Percentiles rank a stretch among this genome's conserved stretches.
Evolutionary conservation across 2,888 invertebrate species (phyloP).

Genomic region (Noctua comes): DNA sequence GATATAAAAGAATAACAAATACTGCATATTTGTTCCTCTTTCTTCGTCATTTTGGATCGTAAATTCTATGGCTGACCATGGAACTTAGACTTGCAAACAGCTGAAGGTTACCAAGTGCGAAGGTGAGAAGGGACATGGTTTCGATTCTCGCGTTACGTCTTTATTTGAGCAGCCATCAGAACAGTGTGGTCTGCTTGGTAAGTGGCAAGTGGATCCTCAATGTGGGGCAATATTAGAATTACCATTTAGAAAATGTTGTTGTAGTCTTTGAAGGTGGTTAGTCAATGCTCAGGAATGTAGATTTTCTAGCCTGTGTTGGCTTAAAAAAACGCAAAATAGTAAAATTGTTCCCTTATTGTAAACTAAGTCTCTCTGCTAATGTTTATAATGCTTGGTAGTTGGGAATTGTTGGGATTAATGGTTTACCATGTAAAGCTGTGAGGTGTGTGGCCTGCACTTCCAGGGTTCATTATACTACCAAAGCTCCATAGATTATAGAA

Average conservation of each 20-base stretch:
- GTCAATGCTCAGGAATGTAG: neutral
- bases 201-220: neutral
- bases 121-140: slow-evolving; percentile 12
- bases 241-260: neutral
- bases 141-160: neutral
- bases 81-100: slow-evolving; percentile 10
- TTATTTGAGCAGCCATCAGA: neutral
- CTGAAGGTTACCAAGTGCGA: slow-evolving; percentile 9
- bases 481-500: neutral
- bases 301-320: neutral
- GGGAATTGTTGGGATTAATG: neutral
- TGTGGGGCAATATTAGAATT: neutral
- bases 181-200: neutral
- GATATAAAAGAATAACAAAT: slow-evolving; percentile 44
- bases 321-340: neutral
- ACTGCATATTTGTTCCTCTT: slow-evolving; percentile 38
- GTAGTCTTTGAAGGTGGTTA: neutral
- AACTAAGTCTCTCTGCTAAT: neutral
- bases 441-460: neutral
- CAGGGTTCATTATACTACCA: neutral
- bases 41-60: slow-evolving; percentile 32
- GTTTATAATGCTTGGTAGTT: neutral
- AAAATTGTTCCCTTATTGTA: neutral
- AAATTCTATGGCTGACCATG: slow-evolving; percentile 37
- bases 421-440: no score